These are phyloP conservation scores for Pithys albifrons DNA, from an alignment of 2,113 vertebrate species.

Conservation along the genomic window DNA sequence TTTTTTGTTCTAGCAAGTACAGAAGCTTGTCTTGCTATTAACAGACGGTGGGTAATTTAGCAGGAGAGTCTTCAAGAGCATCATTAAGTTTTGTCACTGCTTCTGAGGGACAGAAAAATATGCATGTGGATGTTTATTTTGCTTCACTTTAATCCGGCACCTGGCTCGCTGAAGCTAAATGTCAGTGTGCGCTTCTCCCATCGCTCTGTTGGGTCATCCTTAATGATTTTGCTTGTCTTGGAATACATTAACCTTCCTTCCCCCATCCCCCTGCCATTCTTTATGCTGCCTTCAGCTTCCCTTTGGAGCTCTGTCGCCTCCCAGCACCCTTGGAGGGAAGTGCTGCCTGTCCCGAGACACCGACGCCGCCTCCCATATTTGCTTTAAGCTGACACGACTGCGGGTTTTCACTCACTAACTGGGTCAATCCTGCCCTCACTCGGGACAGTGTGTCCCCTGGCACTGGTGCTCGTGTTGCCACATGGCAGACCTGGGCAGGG, in stretches of 20 bases:
- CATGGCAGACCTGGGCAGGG: neutral
- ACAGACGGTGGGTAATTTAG: neutral
- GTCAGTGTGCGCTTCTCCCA: neutral
- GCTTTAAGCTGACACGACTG: neutral
- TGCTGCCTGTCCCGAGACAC: neutral
- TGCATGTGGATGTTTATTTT: neutral
- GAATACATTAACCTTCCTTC: conserved; percentile 24
- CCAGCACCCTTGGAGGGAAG: neutral
- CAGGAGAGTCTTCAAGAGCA: neutral
- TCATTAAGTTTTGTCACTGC: neutral
- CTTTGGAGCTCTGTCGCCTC: neutral
- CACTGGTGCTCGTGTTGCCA: neutral
- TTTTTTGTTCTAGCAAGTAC: neutral
- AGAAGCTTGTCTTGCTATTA: neutral
- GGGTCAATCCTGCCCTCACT: conserved; percentile 9
- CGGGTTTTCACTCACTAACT: neutral
- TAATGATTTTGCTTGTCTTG: conserved; percentile 22
- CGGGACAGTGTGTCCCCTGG: neutral
- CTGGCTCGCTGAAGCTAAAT: neutral
- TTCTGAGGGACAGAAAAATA: neutral
- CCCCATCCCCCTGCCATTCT: neutral
- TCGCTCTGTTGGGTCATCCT: neutral
- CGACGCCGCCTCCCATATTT: neutral
- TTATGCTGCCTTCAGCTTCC: neutral
- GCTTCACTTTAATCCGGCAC: neutral